A percentile compares a stretch with the other conserved stretches of the same genome.
Evolutionary conservation across 2,113 vertebrate genomes (phyloP).

Genomic region (Rhinichthys klamathensis): DNA sequence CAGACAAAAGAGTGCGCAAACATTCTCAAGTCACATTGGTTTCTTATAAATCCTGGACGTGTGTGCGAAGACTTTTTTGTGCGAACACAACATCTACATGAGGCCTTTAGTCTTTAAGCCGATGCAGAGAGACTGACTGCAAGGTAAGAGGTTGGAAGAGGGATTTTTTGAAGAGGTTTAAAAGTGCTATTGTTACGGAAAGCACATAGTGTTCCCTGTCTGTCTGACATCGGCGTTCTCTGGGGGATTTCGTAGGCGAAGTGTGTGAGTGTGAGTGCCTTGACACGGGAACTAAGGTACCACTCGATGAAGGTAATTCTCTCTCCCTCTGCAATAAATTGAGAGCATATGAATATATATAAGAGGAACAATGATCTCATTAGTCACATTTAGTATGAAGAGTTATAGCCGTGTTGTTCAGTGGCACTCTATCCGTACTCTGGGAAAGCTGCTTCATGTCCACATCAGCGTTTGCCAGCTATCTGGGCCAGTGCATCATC

Average conservation of each 20-base stretch:
- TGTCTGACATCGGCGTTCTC: slow-evolving; percentile 5
- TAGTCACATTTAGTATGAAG: slow-evolving; percentile 34
- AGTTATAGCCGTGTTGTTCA: slow-evolving; percentile 14
- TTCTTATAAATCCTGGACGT: neutral
- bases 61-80: neutral
- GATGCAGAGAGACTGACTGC: neutral
- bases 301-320: neutral
- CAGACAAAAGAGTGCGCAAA: neutral
- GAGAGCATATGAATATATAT: slow-evolving; percentile 20
- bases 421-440: neutral
- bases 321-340: slow-evolving; percentile 1
- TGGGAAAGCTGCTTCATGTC: slow-evolving; percentile 31
- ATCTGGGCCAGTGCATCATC: slow-evolving; percentile 40
- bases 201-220: neutral
- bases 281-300: slow-evolving; percentile 15
- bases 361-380: slow-evolving; percentile 31
- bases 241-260: neutral
- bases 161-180: slow-evolving; percentile 19
- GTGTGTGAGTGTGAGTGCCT: slow-evolving; percentile 27
- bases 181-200: neutral
- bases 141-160: neutral
- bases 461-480: slow-evolving; percentile 29
- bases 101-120: neutral
- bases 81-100: neutral
- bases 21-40: neutral